A percentile compares a stretch with the other conserved stretches of the same genome.
Conservation (phyloP, 2,888 invertebrate species). For the Morpho achilles region DNA sequence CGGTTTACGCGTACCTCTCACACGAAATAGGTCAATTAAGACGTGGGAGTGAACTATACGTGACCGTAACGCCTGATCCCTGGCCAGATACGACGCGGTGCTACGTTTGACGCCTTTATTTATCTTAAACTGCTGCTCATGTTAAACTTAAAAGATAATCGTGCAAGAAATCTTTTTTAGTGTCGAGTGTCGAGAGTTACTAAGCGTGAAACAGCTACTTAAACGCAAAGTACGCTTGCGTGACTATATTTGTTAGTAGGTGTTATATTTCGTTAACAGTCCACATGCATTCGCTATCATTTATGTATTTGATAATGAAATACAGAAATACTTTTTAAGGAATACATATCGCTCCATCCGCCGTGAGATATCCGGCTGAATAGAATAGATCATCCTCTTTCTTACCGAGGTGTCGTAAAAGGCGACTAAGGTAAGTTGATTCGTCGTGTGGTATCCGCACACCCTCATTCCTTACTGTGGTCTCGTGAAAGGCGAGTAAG, state of each 20-base stretch:
- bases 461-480: too few relatives aligned
- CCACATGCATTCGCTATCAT: not conserved
- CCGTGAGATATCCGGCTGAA: too few relatives aligned
- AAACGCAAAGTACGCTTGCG: slow-evolving; percentile 3
- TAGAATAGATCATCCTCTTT: too few relatives aligned
- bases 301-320: too few relatives aligned
- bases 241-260: not conserved
- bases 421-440: too few relatives aligned
- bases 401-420: too few relatives aligned
- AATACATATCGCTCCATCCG: slow-evolving; percentile 9
- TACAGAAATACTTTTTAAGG: not conserved
- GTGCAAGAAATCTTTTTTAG: slow-evolving; percentile 1
- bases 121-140: slow-evolving; percentile 47
- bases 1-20: slow-evolving; percentile 61
- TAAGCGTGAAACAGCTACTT: slow-evolving; percentile 16
- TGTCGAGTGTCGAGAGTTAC: slow-evolving; percentile 6
- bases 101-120: slow-evolving; percentile 69
- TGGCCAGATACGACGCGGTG: slow-evolving; percentile 52
- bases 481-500: too few relatives aligned
- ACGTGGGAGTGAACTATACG: slow-evolving; percentile 74
- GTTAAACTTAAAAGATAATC: slow-evolving; percentile 33
- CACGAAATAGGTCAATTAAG: slow-evolving; percentile 78
- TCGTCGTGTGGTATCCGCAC: too few relatives aligned
- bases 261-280: not conserved
- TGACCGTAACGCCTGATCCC: slow-evolving; percentile 73